A percentile compares a stretch with the other conserved stretches of the same genome.
Evolutionary conservation across 2,888 invertebrate species (phyloP).

Genomic region (Dichetophora obliterata): DNA sequence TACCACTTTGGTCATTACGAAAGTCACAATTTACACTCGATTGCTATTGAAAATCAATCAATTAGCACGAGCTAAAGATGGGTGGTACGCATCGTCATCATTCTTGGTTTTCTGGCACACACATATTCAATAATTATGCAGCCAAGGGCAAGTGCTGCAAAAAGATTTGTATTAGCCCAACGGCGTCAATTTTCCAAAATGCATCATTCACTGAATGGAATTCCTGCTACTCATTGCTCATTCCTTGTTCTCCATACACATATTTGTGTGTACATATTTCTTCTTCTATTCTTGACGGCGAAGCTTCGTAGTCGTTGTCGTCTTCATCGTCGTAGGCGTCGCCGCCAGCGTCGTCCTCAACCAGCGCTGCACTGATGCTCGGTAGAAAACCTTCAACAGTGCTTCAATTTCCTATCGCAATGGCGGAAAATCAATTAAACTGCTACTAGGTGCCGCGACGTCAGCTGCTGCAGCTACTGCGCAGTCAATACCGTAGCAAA

Average conservation of each 20-base stretch:
- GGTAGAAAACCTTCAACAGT: conserved; percentile 18
- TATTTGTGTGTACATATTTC: conserved; percentile 16
- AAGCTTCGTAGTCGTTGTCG: background rate
- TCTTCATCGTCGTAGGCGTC: background rate
- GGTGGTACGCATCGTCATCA: background rate
- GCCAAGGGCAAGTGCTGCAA: conserved; percentile 12
- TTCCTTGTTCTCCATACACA: background rate
- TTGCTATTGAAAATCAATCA: background rate
- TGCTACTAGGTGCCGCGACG: conserved; percentile 4
- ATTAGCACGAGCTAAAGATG: background rate
- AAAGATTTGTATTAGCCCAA: background rate
- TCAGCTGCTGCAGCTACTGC: conserved; percentile 4
- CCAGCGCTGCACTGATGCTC: background rate
- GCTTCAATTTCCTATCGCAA: background rate
- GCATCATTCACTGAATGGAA: conserved; percentile 17
- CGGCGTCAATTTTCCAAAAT: background rate
- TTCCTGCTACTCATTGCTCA: background rate
- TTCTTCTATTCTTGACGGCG: background rate
- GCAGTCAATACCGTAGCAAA: background rate
- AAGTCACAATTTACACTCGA: background rate
- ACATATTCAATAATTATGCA: conserved; percentile 13
- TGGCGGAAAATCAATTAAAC: conserved; percentile 35
- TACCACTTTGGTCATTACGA: background rate
- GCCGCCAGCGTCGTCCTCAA: background rate
- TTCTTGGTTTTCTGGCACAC: background rate